phyloP scores from a whole-genome alignment of 2,113 vertebrate species.

The Limnothrissa miodon region DNA sequence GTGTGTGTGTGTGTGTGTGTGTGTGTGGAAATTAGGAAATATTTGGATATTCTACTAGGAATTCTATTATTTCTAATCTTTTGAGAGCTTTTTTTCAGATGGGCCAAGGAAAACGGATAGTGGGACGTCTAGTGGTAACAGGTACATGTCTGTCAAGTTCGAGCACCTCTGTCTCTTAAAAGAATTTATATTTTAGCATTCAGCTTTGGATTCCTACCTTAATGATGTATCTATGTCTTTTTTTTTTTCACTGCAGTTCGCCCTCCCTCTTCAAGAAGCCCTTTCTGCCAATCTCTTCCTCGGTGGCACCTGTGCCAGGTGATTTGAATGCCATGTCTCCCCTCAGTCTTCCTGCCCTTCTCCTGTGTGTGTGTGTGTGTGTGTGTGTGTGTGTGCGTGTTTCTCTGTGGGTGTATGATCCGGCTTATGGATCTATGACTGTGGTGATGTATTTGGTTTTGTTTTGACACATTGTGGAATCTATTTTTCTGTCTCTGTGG shows the following conservation, averaged over 20 bases:
- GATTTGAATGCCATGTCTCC: constrained; percentile 32
- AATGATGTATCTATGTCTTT: background rate
- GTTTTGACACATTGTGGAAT: background rate
- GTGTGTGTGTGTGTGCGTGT: constrained; percentile 30
- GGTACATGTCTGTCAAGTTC: constrained; percentile 49
- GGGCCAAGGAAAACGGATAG: constrained; percentile 57
- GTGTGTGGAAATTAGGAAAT: too few relatives aligned
- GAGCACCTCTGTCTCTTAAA: too few relatives aligned
- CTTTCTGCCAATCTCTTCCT: constrained; percentile 79
- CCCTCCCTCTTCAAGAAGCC: constrained; percentile 86
- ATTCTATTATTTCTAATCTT: background rate
- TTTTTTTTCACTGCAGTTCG: constrained; percentile 63
- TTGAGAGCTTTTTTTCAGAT: constrained; percentile 48
- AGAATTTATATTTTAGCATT: too few relatives aligned
- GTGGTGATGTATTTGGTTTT: background rate
- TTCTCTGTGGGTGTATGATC: background rate
- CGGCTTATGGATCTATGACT: background rate
- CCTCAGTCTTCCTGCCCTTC: background rate
- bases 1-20: constrained; percentile 14
- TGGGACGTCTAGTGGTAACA: constrained; percentile 56
- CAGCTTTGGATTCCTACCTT: too few relatives aligned
- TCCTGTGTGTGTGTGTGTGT: background rate
- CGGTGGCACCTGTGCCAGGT: constrained; percentile 74
- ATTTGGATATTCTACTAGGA: background rate
- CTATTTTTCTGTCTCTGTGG: too few relatives aligned